These are phyloP conservation scores for Maniola hyperantus DNA, from an alignment of 2,888 invertebrate species.

Conservation along the genomic window DNA sequence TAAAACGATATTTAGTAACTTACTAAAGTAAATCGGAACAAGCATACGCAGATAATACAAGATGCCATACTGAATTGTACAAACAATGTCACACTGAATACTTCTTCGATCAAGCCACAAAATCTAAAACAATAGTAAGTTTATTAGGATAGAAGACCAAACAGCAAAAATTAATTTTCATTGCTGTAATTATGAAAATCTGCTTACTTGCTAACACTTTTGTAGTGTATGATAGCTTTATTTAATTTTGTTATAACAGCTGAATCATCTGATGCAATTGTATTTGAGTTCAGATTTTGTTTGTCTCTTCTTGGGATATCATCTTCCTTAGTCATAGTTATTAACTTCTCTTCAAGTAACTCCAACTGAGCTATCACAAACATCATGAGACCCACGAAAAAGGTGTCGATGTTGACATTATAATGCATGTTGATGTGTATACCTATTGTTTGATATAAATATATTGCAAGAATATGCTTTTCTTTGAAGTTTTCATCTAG, in stretches of 20 bases:
- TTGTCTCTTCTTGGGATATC: background rate
- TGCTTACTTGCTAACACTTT: slow-evolving; percentile 56
- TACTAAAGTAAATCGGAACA: slow-evolving; percentile 66
- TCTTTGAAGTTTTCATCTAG: slow-evolving; percentile 49
- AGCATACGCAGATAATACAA: slow-evolving; percentile 61
- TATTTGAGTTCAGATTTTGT: background rate
- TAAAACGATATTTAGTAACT: slow-evolving; percentile 36
- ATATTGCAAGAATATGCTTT: slow-evolving; percentile 53
- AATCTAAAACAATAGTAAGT: slow-evolving; percentile 55
- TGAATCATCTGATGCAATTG: slow-evolving; percentile 34
- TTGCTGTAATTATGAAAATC: background rate
- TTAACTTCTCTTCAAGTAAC: slow-evolving; percentile 56
- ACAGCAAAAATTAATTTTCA: background rate
- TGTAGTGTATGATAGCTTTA: slow-evolving; percentile 53
- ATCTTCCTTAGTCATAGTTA: slow-evolving; percentile 46
- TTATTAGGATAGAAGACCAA: background rate
- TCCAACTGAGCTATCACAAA: slow-evolving; percentile 61
- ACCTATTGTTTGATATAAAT: slow-evolving; percentile 57
- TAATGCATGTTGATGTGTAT: slow-evolving; percentile 56
- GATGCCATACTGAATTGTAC: slow-evolving; percentile 61
- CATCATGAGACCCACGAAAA: slow-evolving; percentile 58
- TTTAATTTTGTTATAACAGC: slow-evolving; percentile 46
- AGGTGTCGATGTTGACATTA: slow-evolving; percentile 58
- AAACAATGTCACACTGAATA: slow-evolving; percentile 58
- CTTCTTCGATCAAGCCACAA: slow-evolving; percentile 53